These are phyloP conservation scores for Pachydiplax longipennis DNA, from an alignment of 2,888 invertebrate genomes.

Conservation along the genomic window DNA sequence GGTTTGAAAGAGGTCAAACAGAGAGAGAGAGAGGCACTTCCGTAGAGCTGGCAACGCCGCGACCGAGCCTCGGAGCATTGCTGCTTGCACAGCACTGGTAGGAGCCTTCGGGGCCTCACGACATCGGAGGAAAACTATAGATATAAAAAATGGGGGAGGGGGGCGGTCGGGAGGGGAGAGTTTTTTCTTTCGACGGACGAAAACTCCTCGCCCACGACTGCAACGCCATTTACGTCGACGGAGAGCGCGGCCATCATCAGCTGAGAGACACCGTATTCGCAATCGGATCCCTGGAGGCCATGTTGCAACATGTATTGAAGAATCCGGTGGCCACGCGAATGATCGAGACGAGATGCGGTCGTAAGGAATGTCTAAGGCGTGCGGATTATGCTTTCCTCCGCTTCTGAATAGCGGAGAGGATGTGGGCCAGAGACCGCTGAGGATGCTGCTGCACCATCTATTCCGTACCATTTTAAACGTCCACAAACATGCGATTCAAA, in stretches of 20 bases:
- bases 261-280: background rate
- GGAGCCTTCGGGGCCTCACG: background rate
- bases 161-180: background rate
- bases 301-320: background rate
- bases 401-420: too few species aligned
- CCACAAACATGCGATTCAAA: too few species aligned
- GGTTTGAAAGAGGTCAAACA: conserved; percentile 13
- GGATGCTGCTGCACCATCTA: too few species aligned
- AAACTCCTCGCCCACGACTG: background rate
- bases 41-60: background rate
- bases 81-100: background rate
- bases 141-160: background rate
- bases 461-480: too few species aligned
- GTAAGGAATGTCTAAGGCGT: too few species aligned
- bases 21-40: background rate
- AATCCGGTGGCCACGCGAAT: background rate
- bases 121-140: background rate
- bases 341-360: background rate
- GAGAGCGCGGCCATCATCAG: background rate
- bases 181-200: background rate
- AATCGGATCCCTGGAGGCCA: background rate
- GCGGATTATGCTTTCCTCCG: too few species aligned
- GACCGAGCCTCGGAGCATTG: background rate
- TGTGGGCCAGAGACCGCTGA: too few species aligned
- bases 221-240: background rate